Percentiles rank a stretch among this genome's conserved stretches.
These are phyloP conservation scores for Ditylenchus weischeri DNA, from an alignment of 2,888 invertebrate genomes.

Conservation along the genomic window DNA sequence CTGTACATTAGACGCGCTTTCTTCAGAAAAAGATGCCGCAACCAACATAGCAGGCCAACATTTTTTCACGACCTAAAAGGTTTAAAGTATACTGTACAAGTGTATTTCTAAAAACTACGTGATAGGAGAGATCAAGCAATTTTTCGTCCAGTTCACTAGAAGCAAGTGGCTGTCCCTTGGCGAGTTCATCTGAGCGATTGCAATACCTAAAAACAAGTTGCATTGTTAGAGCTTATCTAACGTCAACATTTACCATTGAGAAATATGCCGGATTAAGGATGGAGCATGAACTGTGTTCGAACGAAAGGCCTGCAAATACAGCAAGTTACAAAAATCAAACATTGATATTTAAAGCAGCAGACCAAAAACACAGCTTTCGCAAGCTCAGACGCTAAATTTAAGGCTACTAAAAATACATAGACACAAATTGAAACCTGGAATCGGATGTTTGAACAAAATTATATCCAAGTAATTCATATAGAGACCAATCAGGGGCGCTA, in stretches of 20 bases:
- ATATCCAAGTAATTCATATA: conserved; percentile 22
- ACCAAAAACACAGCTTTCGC: conserved; percentile 24
- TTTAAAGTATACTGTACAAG: not conserved
- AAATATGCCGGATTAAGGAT: conserved; percentile 14
- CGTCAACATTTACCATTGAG: conserved; percentile 9
- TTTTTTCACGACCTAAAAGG: conserved; percentile 14
- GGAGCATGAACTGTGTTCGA: conserved; percentile 11
- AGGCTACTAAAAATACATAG: too few species aligned
- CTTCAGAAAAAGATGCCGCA: conserved; percentile 9
- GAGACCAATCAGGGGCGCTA: conserved; percentile 16
- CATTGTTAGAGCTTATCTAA: too few species aligned
- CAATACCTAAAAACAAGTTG: not conserved
- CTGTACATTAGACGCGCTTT: not conserved
- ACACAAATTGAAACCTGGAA: conserved; percentile 8
- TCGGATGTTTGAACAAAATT: conserved; percentile 10
- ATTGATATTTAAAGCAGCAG: not conserved
- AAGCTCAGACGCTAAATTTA: conserved; percentile 9
- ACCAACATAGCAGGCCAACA: conserved; percentile 16
- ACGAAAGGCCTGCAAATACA: conserved; percentile 21
- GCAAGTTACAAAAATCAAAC: not conserved
- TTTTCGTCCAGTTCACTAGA: conserved; percentile 13
- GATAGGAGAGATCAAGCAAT: conserved; percentile 17
- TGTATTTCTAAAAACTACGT: not conserved
- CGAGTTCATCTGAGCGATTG: not conserved
- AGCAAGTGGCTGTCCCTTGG: not conserved